Evolutionary conservation across 2,797 vertebrate genomes (phyloP).

Genomic region (Enteromius treurensis): DNA sequence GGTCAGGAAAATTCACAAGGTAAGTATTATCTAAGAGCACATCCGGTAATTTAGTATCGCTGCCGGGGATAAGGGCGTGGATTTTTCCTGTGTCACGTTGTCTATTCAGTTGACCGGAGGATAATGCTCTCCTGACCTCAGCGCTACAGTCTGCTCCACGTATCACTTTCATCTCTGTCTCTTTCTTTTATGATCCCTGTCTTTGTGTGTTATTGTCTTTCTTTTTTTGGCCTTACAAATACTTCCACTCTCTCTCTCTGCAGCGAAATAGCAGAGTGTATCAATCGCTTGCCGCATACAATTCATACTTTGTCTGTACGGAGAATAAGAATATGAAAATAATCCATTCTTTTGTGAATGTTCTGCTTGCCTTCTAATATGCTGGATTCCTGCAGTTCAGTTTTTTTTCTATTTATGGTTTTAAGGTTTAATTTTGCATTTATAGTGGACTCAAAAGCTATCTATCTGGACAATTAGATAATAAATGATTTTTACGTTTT

Average conservation of each 20-base stretch:
- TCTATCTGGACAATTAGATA: not conserved
- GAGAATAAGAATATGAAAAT: constrained; percentile 8
- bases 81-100: constrained; percentile 60
- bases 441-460: not conserved
- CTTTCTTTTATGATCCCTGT: constrained; percentile 10
- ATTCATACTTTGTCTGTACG: constrained; percentile 9
- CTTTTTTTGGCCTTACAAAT: constrained; percentile 2
- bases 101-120: constrained; percentile 44
- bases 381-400: not conserved
- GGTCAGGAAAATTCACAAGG: constrained; percentile 40
- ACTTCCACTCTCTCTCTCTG: constrained; percentile 3
- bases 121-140: constrained; percentile 37
- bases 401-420: not conserved
- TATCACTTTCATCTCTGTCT: constrained; percentile 27
- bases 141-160: not conserved
- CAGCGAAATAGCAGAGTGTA: not conserved
- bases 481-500: too few species aligned
- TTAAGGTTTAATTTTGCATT: not conserved
- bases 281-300: not conserved
- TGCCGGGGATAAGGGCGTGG: constrained; percentile 55
- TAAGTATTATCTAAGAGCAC: constrained; percentile 49
- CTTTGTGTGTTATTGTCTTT: constrained; percentile 26
- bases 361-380: not conserved
- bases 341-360: not conserved
- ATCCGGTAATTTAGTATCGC: constrained; percentile 51